A percentile compares a stretch with the other conserved stretches of the same genome.
phyloP scores from a whole-genome alignment of 2,113 vertebrate genomes.

The Limnothrissa miodon region DNA sequence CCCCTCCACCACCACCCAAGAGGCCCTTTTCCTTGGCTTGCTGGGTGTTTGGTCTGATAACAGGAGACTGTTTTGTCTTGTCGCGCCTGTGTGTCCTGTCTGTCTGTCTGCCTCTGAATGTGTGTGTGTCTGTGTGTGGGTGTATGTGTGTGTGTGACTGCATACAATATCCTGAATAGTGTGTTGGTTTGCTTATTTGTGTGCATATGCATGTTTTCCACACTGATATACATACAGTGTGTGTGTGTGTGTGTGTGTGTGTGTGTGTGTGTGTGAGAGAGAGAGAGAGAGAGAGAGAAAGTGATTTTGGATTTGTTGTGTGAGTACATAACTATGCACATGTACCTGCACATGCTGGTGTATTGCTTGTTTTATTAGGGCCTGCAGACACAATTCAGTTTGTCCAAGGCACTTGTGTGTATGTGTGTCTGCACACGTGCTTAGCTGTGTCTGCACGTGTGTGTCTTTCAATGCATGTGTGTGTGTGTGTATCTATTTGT shows the following conservation, averaged over 20 bases:
- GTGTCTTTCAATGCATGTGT: constrained; percentile 20
- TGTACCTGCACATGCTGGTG: background rate
- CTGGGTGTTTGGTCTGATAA: constrained; percentile 6
- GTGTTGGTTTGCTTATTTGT: background rate
- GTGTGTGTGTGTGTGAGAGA: background rate
- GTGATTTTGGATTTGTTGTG: background rate
- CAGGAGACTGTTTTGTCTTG: background rate
- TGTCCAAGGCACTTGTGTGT: background rate
- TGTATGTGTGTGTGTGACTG: background rate
- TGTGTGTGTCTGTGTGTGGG: background rate
- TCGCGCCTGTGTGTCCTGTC: background rate
- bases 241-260: background rate
- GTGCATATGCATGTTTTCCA: background rate
- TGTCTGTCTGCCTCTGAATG: background rate
- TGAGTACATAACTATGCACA: background rate
- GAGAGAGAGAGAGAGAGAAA: no score
- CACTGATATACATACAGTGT: background rate
- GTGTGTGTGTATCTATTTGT: background rate
- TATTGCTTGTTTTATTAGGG: background rate
- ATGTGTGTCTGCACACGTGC: background rate
- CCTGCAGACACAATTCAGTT: background rate
- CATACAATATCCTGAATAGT: background rate
- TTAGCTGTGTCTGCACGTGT: background rate
- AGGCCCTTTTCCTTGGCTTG: background rate
- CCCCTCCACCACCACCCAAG: background rate